Evolutionary conservation across 2,797 vertebrate species (phyloP).

Genomic region (Tiaroga cobitis): DNA sequence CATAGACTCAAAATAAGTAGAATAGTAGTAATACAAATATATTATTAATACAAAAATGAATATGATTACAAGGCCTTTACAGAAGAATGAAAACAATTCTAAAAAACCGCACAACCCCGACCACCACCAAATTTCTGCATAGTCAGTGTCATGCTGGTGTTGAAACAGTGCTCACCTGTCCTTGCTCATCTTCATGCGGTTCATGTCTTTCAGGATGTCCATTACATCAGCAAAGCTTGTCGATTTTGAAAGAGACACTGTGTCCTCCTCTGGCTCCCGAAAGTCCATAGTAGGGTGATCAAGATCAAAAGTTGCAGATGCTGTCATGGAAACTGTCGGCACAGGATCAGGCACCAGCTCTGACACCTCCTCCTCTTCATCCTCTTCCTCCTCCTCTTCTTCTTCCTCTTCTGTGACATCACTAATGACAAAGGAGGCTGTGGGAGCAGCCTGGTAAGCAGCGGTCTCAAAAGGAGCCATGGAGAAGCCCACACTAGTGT

Average conservation of each 20-base stretch:
- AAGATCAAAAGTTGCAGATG: slow-evolving; percentile 89
- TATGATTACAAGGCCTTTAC: background rate
- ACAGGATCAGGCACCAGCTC: slow-evolving; percentile 91
- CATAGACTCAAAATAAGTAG: background rate
- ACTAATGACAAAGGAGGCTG: slow-evolving; percentile 97
- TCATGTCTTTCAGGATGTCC: slow-evolving; percentile 98
- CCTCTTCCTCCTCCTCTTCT: slow-evolving; percentile 84
- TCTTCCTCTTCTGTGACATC: slow-evolving; percentile 93
- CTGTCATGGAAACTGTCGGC: slow-evolving; percentile 85
- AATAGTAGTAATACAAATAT: background rate
- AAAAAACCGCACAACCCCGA: background rate
- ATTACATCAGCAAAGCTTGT: slow-evolving; percentile 99
- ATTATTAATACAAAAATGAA: background rate
- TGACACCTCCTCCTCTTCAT: slow-evolving; percentile 89
- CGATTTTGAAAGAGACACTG: slow-evolving; percentile 95
- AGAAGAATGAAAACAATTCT: background rate
- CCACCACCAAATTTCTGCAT: too few species aligned
- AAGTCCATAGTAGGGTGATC: slow-evolving; percentile 84
- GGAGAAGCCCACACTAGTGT: slow-evolving; percentile 93
- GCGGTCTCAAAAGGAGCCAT: slow-evolving; percentile 89
- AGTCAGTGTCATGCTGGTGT: background rate
- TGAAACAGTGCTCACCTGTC: slow-evolving; percentile 79
- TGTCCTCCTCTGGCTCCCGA: slow-evolving; percentile 90
- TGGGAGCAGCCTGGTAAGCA: slow-evolving; percentile 85
- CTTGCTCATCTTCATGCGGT: slow-evolving; percentile 97